Conservation (phyloP, 2,113 vertebrate species). For the Epinephelus moara region DNA sequence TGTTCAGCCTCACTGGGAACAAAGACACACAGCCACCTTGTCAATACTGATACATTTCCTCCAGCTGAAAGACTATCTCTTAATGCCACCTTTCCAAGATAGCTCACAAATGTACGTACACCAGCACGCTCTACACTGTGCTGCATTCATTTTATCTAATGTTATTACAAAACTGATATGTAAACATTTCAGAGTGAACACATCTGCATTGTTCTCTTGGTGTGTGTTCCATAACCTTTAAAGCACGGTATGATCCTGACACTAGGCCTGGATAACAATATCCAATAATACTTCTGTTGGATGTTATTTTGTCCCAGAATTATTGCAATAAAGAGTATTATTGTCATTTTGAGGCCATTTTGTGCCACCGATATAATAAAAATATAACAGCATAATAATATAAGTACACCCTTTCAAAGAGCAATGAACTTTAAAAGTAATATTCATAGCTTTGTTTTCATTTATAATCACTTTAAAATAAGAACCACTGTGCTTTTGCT, state of each 20-base stretch:
- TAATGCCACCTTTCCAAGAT: neutral
- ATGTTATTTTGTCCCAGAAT: too few relatives aligned
- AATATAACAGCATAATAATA: too few relatives aligned
- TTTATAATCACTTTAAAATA: too few relatives aligned
- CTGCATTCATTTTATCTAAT: neutral
- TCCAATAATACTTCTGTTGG: too few relatives aligned
- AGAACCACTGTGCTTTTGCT: too few relatives aligned
- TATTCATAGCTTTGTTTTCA: too few relatives aligned
- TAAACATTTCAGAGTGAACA: neutral
- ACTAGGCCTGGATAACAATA: too few relatives aligned
- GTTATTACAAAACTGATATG: neutral
- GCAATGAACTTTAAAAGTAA: too few relatives aligned
- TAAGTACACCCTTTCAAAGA: too few relatives aligned
- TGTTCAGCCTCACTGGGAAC: conserved; percentile 93
- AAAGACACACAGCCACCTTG: conserved; percentile 40
- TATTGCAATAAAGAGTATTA: too few relatives aligned
- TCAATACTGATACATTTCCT: neutral
- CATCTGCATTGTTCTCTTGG: neutral
- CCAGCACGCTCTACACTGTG: neutral
- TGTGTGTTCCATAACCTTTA: neutral
- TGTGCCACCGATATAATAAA: too few relatives aligned
- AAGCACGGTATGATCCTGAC: neutral
- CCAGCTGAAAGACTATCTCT: neutral
- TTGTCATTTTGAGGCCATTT: too few relatives aligned
- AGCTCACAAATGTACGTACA: neutral